Percentiles rank a stretch among this genome's conserved stretches.
These are phyloP conservation scores for Phoebastria nigripes DNA, from an alignment of 2,797 vertebrate species.

Conservation along the genomic window DNA sequence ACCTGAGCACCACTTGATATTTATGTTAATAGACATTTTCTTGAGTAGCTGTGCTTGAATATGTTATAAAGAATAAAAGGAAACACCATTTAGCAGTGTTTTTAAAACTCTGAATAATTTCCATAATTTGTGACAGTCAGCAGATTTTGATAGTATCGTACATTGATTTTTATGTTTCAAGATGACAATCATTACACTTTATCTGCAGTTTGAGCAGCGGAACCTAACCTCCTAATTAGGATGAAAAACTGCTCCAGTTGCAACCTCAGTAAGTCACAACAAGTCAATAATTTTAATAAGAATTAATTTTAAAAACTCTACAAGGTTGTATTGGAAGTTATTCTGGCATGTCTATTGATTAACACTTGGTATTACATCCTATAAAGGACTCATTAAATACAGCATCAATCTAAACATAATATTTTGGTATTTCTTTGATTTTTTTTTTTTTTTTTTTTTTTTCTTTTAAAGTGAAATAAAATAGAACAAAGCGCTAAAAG, in stretches of 20 bases:
- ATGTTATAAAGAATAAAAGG: conserved; percentile 17
- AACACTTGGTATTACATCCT: conserved; percentile 91
- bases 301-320: conserved; percentile 88
- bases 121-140: conserved; percentile 72
- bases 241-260: conserved; percentile 74
- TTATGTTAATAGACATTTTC: conserved; percentile 37
- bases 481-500: background rate
- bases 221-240: conserved; percentile 83
- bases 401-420: conserved; percentile 81
- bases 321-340: conserved; percentile 88
- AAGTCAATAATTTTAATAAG: conserved; percentile 91
- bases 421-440: conserved; percentile 71
- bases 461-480: background rate
- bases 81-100: conserved; percentile 39
- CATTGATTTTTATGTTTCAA: conserved; percentile 74
- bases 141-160: conserved; percentile 66
- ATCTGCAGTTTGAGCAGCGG: conserved; percentile 75
- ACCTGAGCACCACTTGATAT: conserved; percentile 53
- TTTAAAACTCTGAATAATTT: conserved; percentile 69
- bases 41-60: conserved; percentile 24
- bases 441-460: background rate
- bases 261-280: conserved; percentile 74
- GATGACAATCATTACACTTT: conserved; percentile 81
- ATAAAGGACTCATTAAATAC: conserved; percentile 88
- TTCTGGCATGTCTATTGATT: conserved; percentile 90